Evolutionary conservation across 2,888 invertebrate species (phyloP).

Genomic region (Rotaria sp.): DNA sequence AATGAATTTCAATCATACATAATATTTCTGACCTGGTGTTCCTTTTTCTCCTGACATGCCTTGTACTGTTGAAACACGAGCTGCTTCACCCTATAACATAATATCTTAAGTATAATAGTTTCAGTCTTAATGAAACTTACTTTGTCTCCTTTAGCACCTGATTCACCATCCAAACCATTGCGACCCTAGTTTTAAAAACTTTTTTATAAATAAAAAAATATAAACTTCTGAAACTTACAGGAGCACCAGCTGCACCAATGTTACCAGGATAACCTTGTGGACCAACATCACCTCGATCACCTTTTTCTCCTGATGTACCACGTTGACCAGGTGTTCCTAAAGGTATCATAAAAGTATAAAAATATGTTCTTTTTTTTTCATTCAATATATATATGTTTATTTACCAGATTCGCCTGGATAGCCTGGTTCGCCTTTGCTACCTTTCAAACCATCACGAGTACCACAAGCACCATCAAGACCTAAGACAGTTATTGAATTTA

Average conservation of each 20-base stretch:
- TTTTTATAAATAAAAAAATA: background rate
- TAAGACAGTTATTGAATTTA: background rate
- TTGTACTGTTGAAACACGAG: background rate
- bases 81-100: background rate
- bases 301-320: conserved; percentile 41
- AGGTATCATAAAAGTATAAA: no score
- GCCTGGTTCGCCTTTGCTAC: conserved; percentile 42
- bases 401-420: background rate
- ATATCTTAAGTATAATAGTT: background rate
- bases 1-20: no score
- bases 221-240: background rate
- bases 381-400: background rate
- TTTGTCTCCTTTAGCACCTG: conserved; percentile 39
- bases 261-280: background rate
- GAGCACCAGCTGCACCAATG: background rate
- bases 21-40: background rate
- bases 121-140: background rate
- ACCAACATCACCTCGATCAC: conserved; percentile 37
- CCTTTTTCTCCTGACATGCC: conserved; percentile 14
- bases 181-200: background rate
- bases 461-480: conserved; percentile 41
- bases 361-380: background rate
- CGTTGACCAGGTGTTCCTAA: conserved; percentile 41
- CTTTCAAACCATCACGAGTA: conserved; percentile 42
- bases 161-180: conserved; percentile 22